Evolutionary conservation across 92 coral and sea anemone species (phyloP), one percentile per base, ranked within the genome.

Genomic region (Ricordea florida): DNA sequence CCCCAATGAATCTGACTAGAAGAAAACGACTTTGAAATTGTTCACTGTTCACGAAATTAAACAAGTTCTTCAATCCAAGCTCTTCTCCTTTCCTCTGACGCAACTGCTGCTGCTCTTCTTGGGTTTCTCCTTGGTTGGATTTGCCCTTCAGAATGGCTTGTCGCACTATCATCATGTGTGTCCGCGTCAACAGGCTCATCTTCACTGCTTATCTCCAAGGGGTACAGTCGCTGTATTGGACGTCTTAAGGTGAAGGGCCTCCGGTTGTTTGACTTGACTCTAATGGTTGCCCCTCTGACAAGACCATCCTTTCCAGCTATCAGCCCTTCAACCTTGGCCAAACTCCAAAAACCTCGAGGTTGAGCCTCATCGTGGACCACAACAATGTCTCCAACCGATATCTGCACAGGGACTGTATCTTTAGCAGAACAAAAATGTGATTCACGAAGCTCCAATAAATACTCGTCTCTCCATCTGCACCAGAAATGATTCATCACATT

Each of bases 141-240:
- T n/a, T n/a, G n/a, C n/a, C n/a, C n/a, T n/a, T n/a, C n/a, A n/a
- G n/a, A n/a, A n/a, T n/a, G n/a, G n/a, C n/a, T n/a, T n/a, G n/a
- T n/a, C n/a, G n/a, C n/a, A n/a, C n/a, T n/a, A n/a, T n/a, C n/a
- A n/a, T n/a, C n/a, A n/a, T n/a, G n/a, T n/a, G n/a, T n/a, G n/a
- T n/a, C n/a, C n/a, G n/a, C n/a, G n/a, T n/a, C n/a, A n/a, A n/a
- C n/a, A n/a, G n/a, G n/a, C n/a, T n/a, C n/a, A n/a, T n/a, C n/a
- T n/a, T n/a, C n/a, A n/a, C n/a, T n/a, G n/a, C n/a, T n/a, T n/a
- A 68, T 47, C 28, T 79, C 85, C 50, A 69, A 15, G 2, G 79
- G 86, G 48, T 80, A 60, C 16, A 70, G 80, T 28, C 56, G 59
- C 31, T 69, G 57, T 40, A 62, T 69, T 11, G 86, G 86, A 20